phyloP scores from a whole-genome alignment of 2,888 invertebrate genomes.

The Julus scandinavius region DNA sequence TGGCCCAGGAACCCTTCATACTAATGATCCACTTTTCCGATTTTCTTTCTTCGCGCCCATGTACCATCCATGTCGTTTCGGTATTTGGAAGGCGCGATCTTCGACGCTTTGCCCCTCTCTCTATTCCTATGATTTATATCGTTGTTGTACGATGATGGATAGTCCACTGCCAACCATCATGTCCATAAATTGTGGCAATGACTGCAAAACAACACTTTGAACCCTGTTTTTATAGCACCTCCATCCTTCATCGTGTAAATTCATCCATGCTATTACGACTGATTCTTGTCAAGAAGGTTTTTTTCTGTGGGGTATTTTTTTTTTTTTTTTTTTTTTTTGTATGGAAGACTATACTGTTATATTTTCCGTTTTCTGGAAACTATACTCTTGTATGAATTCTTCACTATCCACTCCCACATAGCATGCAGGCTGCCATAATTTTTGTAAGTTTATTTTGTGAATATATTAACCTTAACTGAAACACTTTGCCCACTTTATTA shows the following conservation, averaged over 20 bases:
- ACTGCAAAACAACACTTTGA: conserved; percentile 53
- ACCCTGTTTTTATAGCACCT: conserved; percentile 36
- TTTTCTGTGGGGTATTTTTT: no score
- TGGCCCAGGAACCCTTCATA: not conserved
- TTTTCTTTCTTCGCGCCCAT: not conserved
- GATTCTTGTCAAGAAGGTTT: conserved; percentile 18
- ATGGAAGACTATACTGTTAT: not conserved
- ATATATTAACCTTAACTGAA: not conserved
- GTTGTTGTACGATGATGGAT: conserved; percentile 48
- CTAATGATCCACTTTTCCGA: not conserved
- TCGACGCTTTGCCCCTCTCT: not conserved
- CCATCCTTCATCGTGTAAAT: conserved; percentile 38
- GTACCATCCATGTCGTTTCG: conserved; percentile 18
- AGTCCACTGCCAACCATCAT: conserved; percentile 50
- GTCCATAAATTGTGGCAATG: conserved; percentile 53
- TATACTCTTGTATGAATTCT: not conserved
- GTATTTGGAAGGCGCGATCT: not conserved
- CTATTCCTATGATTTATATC: conserved; percentile 46
- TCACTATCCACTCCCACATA: not conserved
- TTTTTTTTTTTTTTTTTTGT: not conserved
- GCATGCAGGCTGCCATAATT: not conserved
- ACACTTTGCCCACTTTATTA: not conserved
- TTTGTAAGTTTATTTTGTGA: not conserved
- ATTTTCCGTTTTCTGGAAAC: not conserved
- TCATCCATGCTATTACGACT: conserved; percentile 26